Base-by-base conservation (phyloP, 1,140 invertebrate genomes). In the Sitophilus oryzae region DNA sequence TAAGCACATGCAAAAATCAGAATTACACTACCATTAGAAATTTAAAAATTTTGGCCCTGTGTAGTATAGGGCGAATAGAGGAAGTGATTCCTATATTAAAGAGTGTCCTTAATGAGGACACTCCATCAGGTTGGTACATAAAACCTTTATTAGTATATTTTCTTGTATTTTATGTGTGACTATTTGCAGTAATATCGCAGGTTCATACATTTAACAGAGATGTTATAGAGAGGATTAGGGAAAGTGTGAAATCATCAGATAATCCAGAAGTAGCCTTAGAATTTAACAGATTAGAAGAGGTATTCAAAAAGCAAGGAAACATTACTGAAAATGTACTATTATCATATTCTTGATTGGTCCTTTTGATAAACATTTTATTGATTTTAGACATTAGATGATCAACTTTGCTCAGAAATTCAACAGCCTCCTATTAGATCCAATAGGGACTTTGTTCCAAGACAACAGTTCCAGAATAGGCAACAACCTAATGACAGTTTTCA, bases 1-100 rank as follows among this genome's bases (percentile, higher is more conserved):
- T 87, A 16, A 66, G 76, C 1, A 55, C 61, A 19, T 58, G 75
- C 9, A 76, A 64, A 60, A 71, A 76, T 35, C 72, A 74, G 44
- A 75, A 79, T 54, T 88, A 85, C 63, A 80, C 86, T 0, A 82
- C 82, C 11, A 64, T 85, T 1, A 77, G 83, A 57, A 84, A 83
- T 75, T 67, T 73, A 44, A 53, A 83, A 80, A 73, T 76, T 3
- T 58, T 71, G 35, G 80, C 82, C 1, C 76, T 85, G 30, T 68
- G 77, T 19, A 68, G 81, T 21, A 56, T 89, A 43, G 78, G 79
- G 2, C 71, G 83, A 59, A 64, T 81, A 1, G 78, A 86, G 22
- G 84, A 90, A 61, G 75, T 79, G 23, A 66, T 88, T 6, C 74
- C 79, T 1, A 68, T 86, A 34, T 62, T 88, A 16, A 76, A 78